Evolutionary conservation across 1,140 invertebrate species (phyloP).

Genomic region (Rhagoletis zephyria): DNA sequence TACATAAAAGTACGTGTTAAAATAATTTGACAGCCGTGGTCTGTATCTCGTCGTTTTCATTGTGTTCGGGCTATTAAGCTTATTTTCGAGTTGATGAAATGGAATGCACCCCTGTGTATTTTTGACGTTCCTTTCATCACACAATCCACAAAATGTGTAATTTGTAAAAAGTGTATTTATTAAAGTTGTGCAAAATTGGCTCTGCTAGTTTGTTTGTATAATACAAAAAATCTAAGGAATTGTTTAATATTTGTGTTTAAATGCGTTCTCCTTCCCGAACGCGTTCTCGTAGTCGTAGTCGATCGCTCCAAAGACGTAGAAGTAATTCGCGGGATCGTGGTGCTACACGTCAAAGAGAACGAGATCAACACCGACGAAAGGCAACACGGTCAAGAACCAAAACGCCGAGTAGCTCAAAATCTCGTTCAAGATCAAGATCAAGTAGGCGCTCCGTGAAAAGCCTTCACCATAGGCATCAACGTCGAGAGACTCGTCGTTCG

Average conservation of each 20-base stretch:
- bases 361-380: not conserved
- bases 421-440: not conserved
- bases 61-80: no score
- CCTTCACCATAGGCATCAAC: not conserved
- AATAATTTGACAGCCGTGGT: no score
- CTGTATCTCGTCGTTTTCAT: no score
- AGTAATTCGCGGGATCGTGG: constrained; percentile 34
- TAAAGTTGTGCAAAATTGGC: no score
- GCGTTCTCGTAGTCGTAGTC: not conserved
- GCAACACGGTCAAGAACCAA: constrained; percentile 27
- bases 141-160: no score
- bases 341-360: not conserved
- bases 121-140: no score
- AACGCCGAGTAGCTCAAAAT: not conserved
- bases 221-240: no score
- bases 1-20: no score
- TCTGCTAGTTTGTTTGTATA: no score
- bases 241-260: not conserved
- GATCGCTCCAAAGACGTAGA: not conserved
- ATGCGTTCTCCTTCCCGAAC: constrained; percentile 53
- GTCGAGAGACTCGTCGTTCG: not conserved
- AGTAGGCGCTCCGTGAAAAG: not conserved
- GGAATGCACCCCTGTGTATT: no score
- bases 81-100: no score
- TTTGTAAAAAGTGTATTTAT: no score